Base-by-base conservation (phyloP, 2,888 invertebrate genomes). In the Aromia moschata region DNA sequence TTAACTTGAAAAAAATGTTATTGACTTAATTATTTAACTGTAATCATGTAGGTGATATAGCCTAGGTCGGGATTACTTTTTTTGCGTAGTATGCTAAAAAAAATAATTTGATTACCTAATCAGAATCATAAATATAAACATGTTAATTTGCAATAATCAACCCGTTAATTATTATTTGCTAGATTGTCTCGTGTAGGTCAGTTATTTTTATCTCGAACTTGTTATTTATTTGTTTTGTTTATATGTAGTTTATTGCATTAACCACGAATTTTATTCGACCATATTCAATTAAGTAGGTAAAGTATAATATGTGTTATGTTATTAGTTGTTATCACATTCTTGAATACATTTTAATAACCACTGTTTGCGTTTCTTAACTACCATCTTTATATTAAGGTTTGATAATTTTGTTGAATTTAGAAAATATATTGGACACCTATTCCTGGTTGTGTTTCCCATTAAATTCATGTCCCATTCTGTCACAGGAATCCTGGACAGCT, bases 51-150 rank as follows among this genome's bases (percentile, higher is more conserved):
- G 41, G 15, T 16, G 31, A 49, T 12, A 17, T 52, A 7, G 25
- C 52, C 52, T 52, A 52, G 52, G 52, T 52, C 52, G 41, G 41
- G 40, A 52, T 41, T 7, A n/a, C n/a, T 37, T 17, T 56, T 56
- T 56, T 49, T 56, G 56, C 56, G 56, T 49, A 33, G 38, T 38
- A 41, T 18, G 30, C 36, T 56, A n/a, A 46, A 56, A n/a, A 46
- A 40, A 56, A 47, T 20, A 56, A 56, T 49, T 49, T 46, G 56
- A 56, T 56, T 56, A 56, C 49, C 41, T 43, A 56, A 56, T 56
- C 47, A 36, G 25, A 49, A 49, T 36, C 38, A 52, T 52, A n/a
- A n/a, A 45, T 31, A 54, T 54, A 54, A 44, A 44, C 20, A 43
- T 30, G 30, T 36, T 20, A 54, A 54, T 41, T 41, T 41, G 15